Conservation (phyloP, 2,113 vertebrate species). For the Scytalopus superciliaris region DNA sequence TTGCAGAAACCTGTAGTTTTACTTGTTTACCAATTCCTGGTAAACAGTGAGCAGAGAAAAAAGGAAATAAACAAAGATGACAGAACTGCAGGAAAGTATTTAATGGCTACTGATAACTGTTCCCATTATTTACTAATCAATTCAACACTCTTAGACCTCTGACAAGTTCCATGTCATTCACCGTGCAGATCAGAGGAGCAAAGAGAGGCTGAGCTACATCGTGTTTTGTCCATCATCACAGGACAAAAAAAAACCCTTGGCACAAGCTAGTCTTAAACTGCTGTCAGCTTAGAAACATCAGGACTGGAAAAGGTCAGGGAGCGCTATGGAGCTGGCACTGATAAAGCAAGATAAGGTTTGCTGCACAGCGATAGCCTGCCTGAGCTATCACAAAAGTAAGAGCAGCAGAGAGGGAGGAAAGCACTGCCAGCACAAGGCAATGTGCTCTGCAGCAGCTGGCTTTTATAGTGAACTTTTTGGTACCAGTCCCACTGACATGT, state of each 20-base stretch:
- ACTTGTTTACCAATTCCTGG: not conserved
- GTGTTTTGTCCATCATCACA: not conserved
- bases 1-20: not conserved
- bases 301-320: constrained; percentile 33
- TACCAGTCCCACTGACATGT: not conserved
- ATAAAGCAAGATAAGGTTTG: not conserved
- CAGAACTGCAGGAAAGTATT: not conserved
- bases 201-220: not conserved
- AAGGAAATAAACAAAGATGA: not conserved
- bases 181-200: not conserved
- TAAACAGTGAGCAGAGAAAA: not conserved
- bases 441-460: not conserved
- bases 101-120: not conserved
- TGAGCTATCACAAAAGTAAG: not conserved
- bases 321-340: not conserved
- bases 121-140: not conserved
- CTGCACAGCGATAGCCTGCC: not conserved
- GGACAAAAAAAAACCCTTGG: not conserved
- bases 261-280: not conserved
- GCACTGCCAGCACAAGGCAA: not conserved
- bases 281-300: constrained; percentile 5
- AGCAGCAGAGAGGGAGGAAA: not conserved
- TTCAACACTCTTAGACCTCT: not conserved
- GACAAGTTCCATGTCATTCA: not conserved
- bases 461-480: not conserved